phyloP scores from a whole-genome alignment of 1,140 invertebrate species.

The Brachionus sp. region DNA sequence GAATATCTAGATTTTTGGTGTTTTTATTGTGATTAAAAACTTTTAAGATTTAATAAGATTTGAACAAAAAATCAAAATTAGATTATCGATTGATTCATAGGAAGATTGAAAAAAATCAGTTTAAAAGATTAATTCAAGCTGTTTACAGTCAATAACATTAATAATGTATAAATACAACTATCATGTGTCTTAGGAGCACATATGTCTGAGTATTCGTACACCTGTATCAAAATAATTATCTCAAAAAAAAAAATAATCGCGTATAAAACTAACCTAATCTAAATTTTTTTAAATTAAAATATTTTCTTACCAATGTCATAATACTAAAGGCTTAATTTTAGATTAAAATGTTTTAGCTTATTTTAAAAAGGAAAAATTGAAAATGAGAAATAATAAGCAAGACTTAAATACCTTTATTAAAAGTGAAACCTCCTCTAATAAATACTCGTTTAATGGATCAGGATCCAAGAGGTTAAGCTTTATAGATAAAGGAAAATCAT shows the following conservation, averaged over 20 bases:
- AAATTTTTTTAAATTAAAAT: not conserved
- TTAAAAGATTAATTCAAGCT: not conserved
- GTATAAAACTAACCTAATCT: not conserved
- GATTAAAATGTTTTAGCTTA: not conserved
- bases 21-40: not conserved
- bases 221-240: not conserved
- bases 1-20: not conserved
- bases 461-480: not conserved
- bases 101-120: not conserved
- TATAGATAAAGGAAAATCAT: slow-evolving; percentile 31
- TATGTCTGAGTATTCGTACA: not conserved
- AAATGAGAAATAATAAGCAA: slow-evolving; percentile 23
- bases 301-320: not conserved
- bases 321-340: not conserved
- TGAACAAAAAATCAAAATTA: not conserved
- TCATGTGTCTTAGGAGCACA: not conserved
- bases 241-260: not conserved
- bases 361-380: not conserved
- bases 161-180: not conserved
- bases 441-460: not conserved
- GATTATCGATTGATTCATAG: not conserved
- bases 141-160: not conserved
- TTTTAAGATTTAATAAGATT: not conserved
- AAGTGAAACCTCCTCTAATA: not conserved
- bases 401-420: not conserved